Conservation (phyloP, 1,140 invertebrate genomes). For the Ceratoteleas bidentatus region DNA sequence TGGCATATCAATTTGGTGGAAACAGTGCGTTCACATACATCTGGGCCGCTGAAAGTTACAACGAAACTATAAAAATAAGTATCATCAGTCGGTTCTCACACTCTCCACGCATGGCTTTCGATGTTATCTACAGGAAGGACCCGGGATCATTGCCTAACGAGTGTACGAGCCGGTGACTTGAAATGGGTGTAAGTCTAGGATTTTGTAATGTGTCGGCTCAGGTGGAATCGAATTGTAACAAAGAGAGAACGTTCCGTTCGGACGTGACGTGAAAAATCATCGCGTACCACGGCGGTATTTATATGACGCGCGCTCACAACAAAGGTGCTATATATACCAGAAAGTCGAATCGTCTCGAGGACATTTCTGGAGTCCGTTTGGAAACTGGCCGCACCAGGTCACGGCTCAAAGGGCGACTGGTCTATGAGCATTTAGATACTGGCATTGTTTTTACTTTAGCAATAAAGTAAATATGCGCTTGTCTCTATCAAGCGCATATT, state of each 20-base stretch:
- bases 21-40: slow-evolving; percentile 49
- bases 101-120: slow-evolving; percentile 69
- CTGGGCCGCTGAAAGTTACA: slow-evolving; percentile 50
- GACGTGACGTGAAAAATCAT: slow-evolving; percentile 72
- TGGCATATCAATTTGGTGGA: slow-evolving; percentile 53
- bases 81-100: slow-evolving; percentile 78
- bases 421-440: too few species aligned
- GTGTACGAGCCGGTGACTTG: slow-evolving; percentile 64
- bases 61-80: slow-evolving; percentile 62
- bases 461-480: too few species aligned
- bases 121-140: slow-evolving; percentile 63
- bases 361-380: slow-evolving; percentile 66
- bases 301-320: slow-evolving; percentile 65
- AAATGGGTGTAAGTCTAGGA: slow-evolving; percentile 42
- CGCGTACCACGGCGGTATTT: slow-evolving; percentile 21
- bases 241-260: slow-evolving; percentile 54
- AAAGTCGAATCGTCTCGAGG: slow-evolving; percentile 71
- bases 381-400: slow-evolving; percentile 57
- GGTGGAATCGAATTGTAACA: slow-evolving; percentile 45
- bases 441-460: too few species aligned
- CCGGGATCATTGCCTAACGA: slow-evolving; percentile 74
- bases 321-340: slow-evolving; percentile 57
- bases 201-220: slow-evolving; percentile 24
- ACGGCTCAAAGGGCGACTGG: too few species aligned
- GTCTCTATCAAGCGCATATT: too few species aligned